Conservation (phyloP, 2,888 invertebrate species). For the Doris montereyensis region DNA sequence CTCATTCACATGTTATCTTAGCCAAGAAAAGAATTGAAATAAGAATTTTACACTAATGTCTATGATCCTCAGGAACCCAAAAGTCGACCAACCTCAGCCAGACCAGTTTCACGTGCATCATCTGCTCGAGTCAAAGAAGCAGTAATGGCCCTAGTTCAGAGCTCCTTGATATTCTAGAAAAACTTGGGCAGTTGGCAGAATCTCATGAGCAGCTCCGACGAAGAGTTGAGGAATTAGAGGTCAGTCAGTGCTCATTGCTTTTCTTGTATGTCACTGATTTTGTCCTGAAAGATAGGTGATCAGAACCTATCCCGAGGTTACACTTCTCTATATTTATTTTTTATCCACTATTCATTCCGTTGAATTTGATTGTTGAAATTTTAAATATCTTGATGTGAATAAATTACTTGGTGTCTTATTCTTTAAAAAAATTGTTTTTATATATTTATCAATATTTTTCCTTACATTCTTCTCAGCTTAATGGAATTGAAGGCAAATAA, state of each 20-base stretch:
- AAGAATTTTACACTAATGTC: no score
- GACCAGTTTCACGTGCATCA: constrained; percentile 43
- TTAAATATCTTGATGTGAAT: no score
- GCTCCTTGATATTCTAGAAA: constrained; percentile 66
- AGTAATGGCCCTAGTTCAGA: constrained; percentile 64
- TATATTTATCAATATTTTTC: no score
- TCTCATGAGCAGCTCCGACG: constrained; percentile 60
- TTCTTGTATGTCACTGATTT: neutral
- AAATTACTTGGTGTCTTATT: no score
- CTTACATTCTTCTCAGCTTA: constrained; percentile 63
- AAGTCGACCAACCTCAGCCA: constrained; percentile 23
- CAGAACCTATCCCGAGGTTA: no score
- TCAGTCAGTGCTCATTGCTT: no score
- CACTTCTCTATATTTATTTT: neutral
- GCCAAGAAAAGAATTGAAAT: no score
- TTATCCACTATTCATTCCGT: no score
- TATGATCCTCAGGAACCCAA: constrained; percentile 16
- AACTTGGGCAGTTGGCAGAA: constrained; percentile 63
- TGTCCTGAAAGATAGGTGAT: neutral
- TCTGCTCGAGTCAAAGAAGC: constrained; percentile 51
- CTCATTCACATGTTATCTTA: no score
- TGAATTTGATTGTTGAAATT: no score
- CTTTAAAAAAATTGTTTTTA: no score
- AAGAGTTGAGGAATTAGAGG: constrained; percentile 68
- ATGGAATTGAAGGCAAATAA: constrained; percentile 68